These are phyloP conservation scores for Neopelma chrysocephalum DNA, from an alignment of 2,797 vertebrate species.

Conservation along the genomic window DNA sequence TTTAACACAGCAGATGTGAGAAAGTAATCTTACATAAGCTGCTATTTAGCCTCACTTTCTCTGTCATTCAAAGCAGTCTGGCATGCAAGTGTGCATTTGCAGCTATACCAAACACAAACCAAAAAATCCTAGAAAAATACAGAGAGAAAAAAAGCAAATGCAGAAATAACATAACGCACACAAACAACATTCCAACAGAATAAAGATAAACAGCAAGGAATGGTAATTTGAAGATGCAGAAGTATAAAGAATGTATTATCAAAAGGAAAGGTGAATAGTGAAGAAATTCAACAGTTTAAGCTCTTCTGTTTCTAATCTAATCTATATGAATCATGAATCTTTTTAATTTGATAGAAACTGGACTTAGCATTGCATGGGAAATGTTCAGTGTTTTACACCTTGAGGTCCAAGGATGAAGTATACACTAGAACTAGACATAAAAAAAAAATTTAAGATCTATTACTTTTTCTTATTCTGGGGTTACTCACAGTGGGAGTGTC, in stretches of 20 bases:
- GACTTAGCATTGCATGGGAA: not conserved
- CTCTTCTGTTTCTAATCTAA: not conserved
- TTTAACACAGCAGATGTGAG: not conserved
- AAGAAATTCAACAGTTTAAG: not conserved
- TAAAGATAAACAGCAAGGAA: not conserved
- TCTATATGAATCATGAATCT: not conserved
- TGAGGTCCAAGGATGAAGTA: not conserved
- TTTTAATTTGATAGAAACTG: not conserved
- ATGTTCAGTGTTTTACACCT: not conserved
- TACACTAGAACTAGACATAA: not conserved
- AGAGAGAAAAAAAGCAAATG: not conserved
- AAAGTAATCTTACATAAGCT: not conserved
- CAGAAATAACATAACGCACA: not conserved
- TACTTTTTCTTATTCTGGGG: not conserved
- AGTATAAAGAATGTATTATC: not conserved
- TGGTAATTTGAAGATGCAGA: not conserved
- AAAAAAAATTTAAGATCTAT: not conserved
- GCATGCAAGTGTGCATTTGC: conserved; percentile 50
- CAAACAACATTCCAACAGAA: not conserved
- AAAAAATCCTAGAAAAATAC: not conserved
- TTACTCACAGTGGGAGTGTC: not conserved
- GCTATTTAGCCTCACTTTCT: not conserved
- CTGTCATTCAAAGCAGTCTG: conserved; percentile 21
- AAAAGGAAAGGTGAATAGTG: not conserved
- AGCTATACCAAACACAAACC: not conserved